Evolutionary conservation across 2,797 vertebrate species (phyloP), one percentile per base, ranked within the genome.

Genomic region (Darevskia mixta): DNA sequence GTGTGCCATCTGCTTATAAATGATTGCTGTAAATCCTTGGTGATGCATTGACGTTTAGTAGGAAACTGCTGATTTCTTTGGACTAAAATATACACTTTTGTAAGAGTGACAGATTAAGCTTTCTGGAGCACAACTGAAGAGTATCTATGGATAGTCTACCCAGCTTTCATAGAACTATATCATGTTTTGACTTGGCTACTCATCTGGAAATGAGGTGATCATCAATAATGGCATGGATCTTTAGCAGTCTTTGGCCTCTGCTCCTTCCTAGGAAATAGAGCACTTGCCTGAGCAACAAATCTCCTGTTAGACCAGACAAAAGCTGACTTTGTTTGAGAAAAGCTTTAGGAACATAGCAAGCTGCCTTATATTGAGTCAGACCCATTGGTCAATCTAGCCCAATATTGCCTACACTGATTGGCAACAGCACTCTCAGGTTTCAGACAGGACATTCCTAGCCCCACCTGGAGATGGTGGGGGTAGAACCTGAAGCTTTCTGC

Each of bases 121-220:
- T 79, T 67, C 61, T 79, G 29, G 23, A 78, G 18, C 67, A 49
- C 76, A 79, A 27, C 85, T 49, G 76, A 49, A 86, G n/a, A 69
- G 75, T 79, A 67, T 49, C 41, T 49, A 79, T 75, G 79, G 43
- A 67, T 78, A 67, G 64, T 86, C 75, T 79, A 67, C n/a, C 9
- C 20, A 78, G 29, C 27, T 8, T 61, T 79, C 43, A 58, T 35
- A 55, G 11, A 61, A 32, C 17, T 78, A 86, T 86, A 69, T 78
- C 67, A 81, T 81, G 55, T 32, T 87, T 73, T 81, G 49, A 80
- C 77, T 80, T 86, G 32, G 64, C 86, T 87, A 79, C 41, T 87
- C 69, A 87, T 73, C 79, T 75, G 69, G 55, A 87, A 71, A 87
- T 80, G 27, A 81, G 69, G 29, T 64, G 17, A 32, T 87, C 45